Percentiles rank a stretch among this genome's conserved stretches.
These are phyloP conservation scores for Macrosoma leucophasiata DNA, from an alignment of 2,888 invertebrate species.

Conservation along the genomic window DNA sequence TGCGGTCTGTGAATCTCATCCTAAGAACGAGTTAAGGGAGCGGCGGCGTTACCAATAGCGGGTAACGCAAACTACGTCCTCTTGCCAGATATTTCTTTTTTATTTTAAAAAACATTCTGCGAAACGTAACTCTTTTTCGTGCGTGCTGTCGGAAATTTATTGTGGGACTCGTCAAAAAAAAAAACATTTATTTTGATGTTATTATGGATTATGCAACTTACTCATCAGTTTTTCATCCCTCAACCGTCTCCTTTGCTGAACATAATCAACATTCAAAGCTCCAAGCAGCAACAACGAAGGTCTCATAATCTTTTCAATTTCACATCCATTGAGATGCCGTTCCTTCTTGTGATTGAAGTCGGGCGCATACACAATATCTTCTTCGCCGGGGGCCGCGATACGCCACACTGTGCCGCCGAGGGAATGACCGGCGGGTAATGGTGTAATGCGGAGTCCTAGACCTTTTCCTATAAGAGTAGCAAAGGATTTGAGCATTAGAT, in stretches of 20 bases:
- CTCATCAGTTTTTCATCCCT: slow-evolving; percentile 98
- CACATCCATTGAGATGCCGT: slow-evolving; percentile 96
- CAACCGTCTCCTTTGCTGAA: slow-evolving; percentile 90
- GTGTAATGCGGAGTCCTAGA: slow-evolving; percentile 95
- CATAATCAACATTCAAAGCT: slow-evolving; percentile 95
- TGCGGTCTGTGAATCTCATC: too few species aligned
- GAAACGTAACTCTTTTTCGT: too few species aligned
- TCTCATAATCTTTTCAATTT: slow-evolving; percentile 90
- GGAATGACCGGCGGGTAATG: slow-evolving; percentile 97
- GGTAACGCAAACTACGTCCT: too few species aligned
- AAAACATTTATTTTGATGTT: too few species aligned
- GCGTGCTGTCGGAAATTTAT: too few species aligned
- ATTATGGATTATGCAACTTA: too few species aligned
- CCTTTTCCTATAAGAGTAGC: slow-evolving; percentile 90
- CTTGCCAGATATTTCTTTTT: too few species aligned
- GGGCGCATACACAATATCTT: slow-evolving; percentile 98
- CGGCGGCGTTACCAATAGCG: too few species aligned
- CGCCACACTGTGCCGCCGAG: slow-evolving; percentile 99
- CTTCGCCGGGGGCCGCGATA: slow-evolving; percentile 97
- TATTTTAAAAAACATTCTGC: too few species aligned
- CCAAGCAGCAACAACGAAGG: slow-evolving; percentile 97
- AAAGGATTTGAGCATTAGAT: too few species aligned
- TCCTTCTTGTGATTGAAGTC: slow-evolving; percentile 99
- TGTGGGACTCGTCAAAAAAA: too few species aligned
- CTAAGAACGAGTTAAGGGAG: too few species aligned